These are phyloP conservation scores for Narcine bancroftii DNA, from an alignment of 2,113 vertebrate genomes.

Conservation along the genomic window DNA sequence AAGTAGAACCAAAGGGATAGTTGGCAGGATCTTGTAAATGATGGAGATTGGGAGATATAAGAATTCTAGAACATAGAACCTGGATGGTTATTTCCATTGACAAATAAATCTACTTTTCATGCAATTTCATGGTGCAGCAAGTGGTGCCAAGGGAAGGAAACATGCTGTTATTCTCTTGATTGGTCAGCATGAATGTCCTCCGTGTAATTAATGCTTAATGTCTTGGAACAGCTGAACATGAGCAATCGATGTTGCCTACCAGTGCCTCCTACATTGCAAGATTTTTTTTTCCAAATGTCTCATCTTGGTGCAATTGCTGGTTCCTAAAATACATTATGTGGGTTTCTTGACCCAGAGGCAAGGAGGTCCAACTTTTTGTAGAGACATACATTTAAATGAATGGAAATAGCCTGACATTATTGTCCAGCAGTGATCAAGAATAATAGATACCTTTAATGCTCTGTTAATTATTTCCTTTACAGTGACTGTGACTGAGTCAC, in stretches of 20 bases:
- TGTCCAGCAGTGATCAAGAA: background rate
- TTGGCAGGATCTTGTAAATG: no score
- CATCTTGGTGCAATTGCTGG: background rate
- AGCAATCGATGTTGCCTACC: background rate
- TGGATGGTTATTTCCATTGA: no score
- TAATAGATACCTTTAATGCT: background rate
- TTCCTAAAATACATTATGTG: background rate
- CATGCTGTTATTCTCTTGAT: background rate
- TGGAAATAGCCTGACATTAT: no score
- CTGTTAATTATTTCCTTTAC: background rate
- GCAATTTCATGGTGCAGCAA: no score
- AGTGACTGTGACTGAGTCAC: no score
- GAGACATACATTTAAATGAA: no score
- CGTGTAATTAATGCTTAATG: background rate
- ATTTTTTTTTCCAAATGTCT: background rate
- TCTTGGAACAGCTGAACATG: background rate
- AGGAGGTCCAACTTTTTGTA: no score
- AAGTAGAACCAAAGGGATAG: no score
- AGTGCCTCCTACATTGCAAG: background rate
- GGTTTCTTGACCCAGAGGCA: background rate
- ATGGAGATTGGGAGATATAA: no score
- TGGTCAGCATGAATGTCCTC: background rate
- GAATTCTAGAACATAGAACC: no score
- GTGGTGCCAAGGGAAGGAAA: background rate
- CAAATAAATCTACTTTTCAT: no score